Evolutionary conservation across 2,797 vertebrate genomes (phyloP), one percentile per base, ranked within the genome.

Genomic region (Chelonia mydas): DNA sequence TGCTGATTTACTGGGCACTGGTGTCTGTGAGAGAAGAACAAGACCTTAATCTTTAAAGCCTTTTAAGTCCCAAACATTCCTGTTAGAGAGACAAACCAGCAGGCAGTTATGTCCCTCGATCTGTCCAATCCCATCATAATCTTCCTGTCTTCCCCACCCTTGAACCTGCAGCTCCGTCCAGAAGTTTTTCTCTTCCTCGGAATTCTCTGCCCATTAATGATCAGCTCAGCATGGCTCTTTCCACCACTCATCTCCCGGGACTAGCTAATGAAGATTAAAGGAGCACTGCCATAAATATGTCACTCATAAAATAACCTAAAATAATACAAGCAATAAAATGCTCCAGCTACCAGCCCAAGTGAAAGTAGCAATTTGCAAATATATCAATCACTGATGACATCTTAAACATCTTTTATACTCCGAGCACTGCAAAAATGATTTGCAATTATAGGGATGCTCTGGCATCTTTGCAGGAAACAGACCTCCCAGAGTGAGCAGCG

Each of bases 341-440:
- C 54, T 17, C 28, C 3, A 4, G 85, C 88, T 25, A 90, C 59
- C 91, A 95, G 80, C 81, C 92, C 19, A 4, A 89, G 94, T 88
- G 82, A 86, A 91, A 93, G 87, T 5, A 94, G 84, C 94, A 95
- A 95, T 97, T 97, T 96, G 82, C 94, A 95, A 90, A 96, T 78
- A 65, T 68, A 96, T 97, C 97, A 95, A 92, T 97, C 97, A 95
- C 9, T 31, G 85, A 6, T 90, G 95, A 80, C 95, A 92, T 77
- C 93, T 93, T 87, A 72, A 94, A 91, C 4, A 89, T 96, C 77
- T 0, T 90, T 94, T 89, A 45, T 89, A 61, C 84, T 4, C 65
- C 76, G 81, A 93, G 91, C 76, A 3, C 86, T 53, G 57, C 88
- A 49, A 37, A 41, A 82, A 89, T 84, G 81, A 96, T 95, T 55